Evolutionary conservation across 2,888 invertebrate species (phyloP).

Genomic region (Listrodromus nycthemerus): DNA sequence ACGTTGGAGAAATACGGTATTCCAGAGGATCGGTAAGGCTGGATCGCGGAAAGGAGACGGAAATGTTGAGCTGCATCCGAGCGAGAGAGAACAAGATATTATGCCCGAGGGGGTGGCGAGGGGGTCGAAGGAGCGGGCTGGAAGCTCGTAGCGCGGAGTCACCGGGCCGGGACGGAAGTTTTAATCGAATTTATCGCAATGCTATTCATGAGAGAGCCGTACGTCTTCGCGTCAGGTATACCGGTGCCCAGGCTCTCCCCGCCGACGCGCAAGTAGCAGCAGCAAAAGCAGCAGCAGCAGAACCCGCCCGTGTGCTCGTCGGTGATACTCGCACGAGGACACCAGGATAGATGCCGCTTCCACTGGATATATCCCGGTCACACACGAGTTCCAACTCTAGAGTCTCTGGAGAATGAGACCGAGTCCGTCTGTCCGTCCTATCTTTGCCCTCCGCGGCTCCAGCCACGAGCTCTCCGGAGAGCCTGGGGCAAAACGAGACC

Average conservation of each 20-base stretch:
- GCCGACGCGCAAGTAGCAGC: slow-evolving; percentile 32
- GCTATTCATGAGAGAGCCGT: slow-evolving; percentile 83
- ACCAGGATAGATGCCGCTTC: slow-evolving; percentile 55
- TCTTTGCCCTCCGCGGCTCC: slow-evolving; percentile 9
- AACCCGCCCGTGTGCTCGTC: slow-evolving; percentile 20
- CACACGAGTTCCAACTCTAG: slow-evolving; percentile 60
- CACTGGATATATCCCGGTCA: slow-evolving; percentile 61
- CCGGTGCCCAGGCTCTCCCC: slow-evolving; percentile 56
- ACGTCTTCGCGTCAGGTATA: slow-evolving; percentile 81
- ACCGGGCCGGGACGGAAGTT: slow-evolving; percentile 78
- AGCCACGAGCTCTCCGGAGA: background rate
- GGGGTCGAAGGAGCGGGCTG: slow-evolving; percentile 64
- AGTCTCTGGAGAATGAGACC: slow-evolving; percentile 33
- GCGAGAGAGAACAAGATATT: slow-evolving; percentile 50
- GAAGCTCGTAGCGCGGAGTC: slow-evolving; percentile 72
- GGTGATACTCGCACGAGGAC: slow-evolving; percentile 54
- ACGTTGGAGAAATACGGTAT: slow-evolving; percentile 52
- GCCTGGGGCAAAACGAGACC: background rate
- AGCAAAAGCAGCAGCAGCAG: slow-evolving; percentile 42
- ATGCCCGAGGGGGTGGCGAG: slow-evolving; percentile 57
- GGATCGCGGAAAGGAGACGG: slow-evolving; percentile 10
- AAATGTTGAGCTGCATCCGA: slow-evolving; percentile 30
- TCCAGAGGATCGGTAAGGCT: slow-evolving; percentile 31
- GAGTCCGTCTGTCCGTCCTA: slow-evolving; percentile 29
- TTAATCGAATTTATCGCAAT: slow-evolving; percentile 84